Evolutionary conservation across 2,797 vertebrate genomes (phyloP), one percentile per base, ranked within the genome.

Genomic region (Tympanoctomys barrerae): DNA sequence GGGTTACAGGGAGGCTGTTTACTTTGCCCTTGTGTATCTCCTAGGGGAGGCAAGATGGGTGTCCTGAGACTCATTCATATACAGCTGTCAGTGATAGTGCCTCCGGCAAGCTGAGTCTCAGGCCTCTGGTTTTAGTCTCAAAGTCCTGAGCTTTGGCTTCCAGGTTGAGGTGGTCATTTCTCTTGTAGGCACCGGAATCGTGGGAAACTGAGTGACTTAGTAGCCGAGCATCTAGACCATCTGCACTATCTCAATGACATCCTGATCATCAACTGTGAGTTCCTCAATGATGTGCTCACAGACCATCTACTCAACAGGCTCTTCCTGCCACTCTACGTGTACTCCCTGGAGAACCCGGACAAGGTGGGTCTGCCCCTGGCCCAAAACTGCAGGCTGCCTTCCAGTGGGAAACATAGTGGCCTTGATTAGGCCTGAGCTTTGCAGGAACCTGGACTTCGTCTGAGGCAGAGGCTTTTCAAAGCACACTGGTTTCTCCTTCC

Each of bases 161-260:
- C 7, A 49, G 64, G 18, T 88, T 97, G n/a, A 98, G 85, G 39
- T 22, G 1, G 73, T 52, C 84, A 18, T 78, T 31, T 96, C 6
- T 98, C 77, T 94, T 2, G 86, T 98, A 99, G 99, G 97, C 99
- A 99, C 98, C 99, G 99, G 98, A 99, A 99, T 97, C 98, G 99
- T 83, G 99, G 99, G 24, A 99, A 99, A 96, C 98, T 99, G 88
- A 99, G 99, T 36, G 99, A 99, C 98, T 98, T 99, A 97, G 99
- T 99, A 21, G 99, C 99, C 0, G 99, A 99, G 97, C 99, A 99
- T 97, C 99, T 99, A n/a, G 99, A 99, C 98, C 99, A 99, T 96
- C 99, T 99, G 49, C 99, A 99, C 98, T 99, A 99, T 97, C 99
- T 99, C 91, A 99, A 99, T 39, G 99, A 99, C 97, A 99, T 99